Evolutionary conservation across 2,888 invertebrate genomes (phyloP).

Genomic region (Eupithecia tripunctaria): DNA sequence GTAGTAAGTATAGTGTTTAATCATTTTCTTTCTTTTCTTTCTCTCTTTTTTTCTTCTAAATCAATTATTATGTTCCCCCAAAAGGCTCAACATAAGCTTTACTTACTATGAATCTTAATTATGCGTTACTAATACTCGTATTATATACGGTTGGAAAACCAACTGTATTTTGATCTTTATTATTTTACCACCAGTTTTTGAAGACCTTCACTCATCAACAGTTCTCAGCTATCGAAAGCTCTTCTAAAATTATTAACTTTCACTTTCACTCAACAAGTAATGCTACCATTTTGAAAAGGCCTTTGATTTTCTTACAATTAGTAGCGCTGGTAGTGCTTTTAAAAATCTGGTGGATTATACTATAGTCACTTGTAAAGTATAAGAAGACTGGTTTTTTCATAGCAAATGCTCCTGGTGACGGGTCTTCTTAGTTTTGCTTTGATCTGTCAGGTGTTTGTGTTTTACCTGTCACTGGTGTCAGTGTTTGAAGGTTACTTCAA

Average conservation of each 20-base stretch:
- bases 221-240: not conserved
- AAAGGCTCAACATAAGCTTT: no score
- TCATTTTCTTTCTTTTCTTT: no score
- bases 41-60: no score
- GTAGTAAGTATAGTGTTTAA: no score
- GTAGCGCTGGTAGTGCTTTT: not conserved
- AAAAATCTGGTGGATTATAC: not conserved
- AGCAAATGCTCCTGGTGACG: not conserved
- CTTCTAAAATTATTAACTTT: not conserved
- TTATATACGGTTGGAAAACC: no score
- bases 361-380: not conserved
- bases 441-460: not conserved
- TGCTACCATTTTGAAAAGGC: not conserved
- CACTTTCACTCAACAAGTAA: not conserved
- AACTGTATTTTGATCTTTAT: no score
- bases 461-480: not conserved
- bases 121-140: no score
- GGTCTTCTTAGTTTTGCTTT: not conserved
- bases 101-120: no score
- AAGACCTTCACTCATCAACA: not conserved
- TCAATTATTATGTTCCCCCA: no score
- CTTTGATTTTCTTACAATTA: not conserved
- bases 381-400: not conserved
- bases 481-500: not conserved
- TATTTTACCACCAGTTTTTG: not conserved